Conservation (phyloP, 2,888 invertebrate species). For the Lordiphosa fenestrarum region DNA sequence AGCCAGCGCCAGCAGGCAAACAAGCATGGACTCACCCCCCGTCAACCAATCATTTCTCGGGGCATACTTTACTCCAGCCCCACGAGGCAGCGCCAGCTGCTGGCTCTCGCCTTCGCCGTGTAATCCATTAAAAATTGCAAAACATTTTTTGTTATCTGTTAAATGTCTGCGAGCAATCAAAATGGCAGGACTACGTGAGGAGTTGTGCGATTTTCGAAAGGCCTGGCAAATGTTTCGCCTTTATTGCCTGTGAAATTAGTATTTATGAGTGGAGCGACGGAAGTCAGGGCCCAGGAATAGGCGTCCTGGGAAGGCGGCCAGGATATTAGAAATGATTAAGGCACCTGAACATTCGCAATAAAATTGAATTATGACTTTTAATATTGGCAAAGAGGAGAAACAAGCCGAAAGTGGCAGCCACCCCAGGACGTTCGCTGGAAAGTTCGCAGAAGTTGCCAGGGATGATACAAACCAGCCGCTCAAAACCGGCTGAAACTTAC, state of each 20-base stretch:
- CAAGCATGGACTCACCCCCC: not conserved
- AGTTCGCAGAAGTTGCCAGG: slow-evolving; percentile 5
- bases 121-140: slow-evolving; percentile 68
- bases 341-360: slow-evolving; percentile 78
- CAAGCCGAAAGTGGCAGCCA: no score
- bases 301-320: slow-evolving; percentile 57
- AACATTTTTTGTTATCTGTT: slow-evolving; percentile 50
- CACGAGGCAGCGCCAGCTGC: slow-evolving; percentile 11
- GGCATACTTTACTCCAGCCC: not conserved
- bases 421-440: no score
- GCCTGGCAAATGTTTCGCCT: slow-evolving; percentile 73
- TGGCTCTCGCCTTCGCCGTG: slow-evolving; percentile 38
- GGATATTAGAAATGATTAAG: slow-evolving; percentile 78
- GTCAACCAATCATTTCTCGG: not conserved
- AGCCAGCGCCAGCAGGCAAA: slow-evolving; percentile 3
- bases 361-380: slow-evolving; percentile 79
- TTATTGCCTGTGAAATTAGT: slow-evolving; percentile 81
- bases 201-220: slow-evolving; percentile 22
- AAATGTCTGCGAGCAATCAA: slow-evolving; percentile 66
- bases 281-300: slow-evolving; percentile 37
- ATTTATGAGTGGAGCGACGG: slow-evolving; percentile 71
- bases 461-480: slow-evolving; percentile 7
- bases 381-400: slow-evolving; percentile 50
- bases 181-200: slow-evolving; percentile 55
- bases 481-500: no score